Percentiles rank a stretch among this genome's conserved stretches.
phyloP scores from a whole-genome alignment of 2,888 invertebrate genomes.

The Alentia gelatinosa region DNA sequence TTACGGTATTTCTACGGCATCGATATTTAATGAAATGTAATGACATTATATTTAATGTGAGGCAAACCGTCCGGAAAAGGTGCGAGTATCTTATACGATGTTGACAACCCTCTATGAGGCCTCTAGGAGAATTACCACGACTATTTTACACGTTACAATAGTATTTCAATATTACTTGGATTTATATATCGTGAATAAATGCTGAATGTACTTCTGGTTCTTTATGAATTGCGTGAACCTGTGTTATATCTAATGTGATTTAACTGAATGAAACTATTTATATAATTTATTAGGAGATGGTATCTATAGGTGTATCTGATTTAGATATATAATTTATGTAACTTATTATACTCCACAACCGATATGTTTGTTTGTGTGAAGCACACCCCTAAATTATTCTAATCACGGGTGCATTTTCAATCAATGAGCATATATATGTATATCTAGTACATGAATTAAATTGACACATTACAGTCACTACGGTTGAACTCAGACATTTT shows the following conservation, averaged over 20 bases:
- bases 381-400: too few species aligned
- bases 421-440: too few species aligned
- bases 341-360: background rate
- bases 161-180: background rate
- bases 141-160: background rate
- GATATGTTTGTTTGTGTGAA: too few species aligned
- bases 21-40: background rate
- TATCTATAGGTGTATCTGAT: background rate
- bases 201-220: conserved; percentile 8
- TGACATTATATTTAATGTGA: background rate
- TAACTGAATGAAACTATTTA: background rate
- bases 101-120: background rate
- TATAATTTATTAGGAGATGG: background rate
- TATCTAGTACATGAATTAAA: too few species aligned
- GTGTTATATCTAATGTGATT: background rate
- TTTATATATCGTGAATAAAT: background rate
- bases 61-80: background rate
- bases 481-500: too few species aligned
- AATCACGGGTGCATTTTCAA: too few species aligned
- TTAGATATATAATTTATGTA: background rate
- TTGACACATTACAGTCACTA: too few species aligned
- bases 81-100: background rate
- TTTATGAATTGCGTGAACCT: background rate
- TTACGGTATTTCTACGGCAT: background rate
- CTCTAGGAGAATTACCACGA: background rate